Percentiles rank a stretch among this genome's conserved stretches.
phyloP scores from a whole-genome alignment of 2,888 invertebrate species.

The Agrilus biguttatus region DNA sequence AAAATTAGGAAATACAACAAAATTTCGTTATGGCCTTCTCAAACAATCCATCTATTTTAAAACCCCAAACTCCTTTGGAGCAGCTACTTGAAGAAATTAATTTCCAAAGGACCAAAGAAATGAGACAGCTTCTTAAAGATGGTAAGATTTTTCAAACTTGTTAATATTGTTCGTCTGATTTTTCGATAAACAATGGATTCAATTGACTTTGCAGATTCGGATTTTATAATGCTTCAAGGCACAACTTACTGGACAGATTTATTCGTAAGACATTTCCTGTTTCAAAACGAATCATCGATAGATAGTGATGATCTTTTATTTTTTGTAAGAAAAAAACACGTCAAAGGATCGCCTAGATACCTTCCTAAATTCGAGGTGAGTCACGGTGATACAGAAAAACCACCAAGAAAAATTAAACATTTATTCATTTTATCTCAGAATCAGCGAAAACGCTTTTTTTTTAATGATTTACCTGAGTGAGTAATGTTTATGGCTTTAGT shows the following conservation, averaged over 20 bases:
- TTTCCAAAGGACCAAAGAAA: constrained; percentile 83
- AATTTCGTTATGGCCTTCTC: constrained; percentile 25
- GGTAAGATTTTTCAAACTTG: constrained; percentile 36
- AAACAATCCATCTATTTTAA: constrained; percentile 26
- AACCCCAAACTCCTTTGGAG: constrained; percentile 59
- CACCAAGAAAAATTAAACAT: neutral
- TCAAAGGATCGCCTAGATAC: constrained; percentile 74
- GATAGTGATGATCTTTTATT: constrained; percentile 91
- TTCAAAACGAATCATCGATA: constrained; percentile 76
- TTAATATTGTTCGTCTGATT: neutral
- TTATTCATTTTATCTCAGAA: neutral
- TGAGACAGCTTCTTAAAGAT: constrained; percentile 77
- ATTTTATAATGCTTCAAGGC: constrained; percentile 83
- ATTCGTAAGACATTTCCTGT: constrained; percentile 86
- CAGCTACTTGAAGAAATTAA: constrained; percentile 83
- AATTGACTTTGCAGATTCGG: constrained; percentile 50
- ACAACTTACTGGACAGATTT: constrained; percentile 93
- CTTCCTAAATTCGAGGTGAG: constrained; percentile 79
- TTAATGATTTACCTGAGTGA: neutral
- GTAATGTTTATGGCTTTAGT: too few species aligned
- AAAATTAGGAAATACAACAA: neutral
- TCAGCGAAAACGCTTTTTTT: neutral
- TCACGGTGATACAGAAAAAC: constrained; percentile 4
- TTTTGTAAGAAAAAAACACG: constrained; percentile 86
- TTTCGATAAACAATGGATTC: neutral